Percentiles rank a stretch among this genome's conserved stretches.
These are phyloP conservation scores for Mesocentrotus franciscanus DNA, from an alignment of 53 echinoderm and acorn worm genomes.

Conservation along the genomic window DNA sequence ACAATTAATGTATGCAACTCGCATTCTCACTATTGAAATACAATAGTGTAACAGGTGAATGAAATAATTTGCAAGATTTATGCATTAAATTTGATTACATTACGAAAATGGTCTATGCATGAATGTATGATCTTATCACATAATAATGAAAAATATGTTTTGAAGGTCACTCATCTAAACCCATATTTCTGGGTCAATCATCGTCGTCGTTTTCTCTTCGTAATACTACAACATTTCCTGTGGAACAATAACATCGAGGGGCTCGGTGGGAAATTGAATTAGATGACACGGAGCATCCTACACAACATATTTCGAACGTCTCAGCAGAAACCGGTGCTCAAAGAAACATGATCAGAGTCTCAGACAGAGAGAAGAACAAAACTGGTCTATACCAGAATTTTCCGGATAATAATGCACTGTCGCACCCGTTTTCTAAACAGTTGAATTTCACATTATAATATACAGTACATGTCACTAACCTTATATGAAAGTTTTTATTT, in stretches of 20 bases:
- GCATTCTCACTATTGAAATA: no score
- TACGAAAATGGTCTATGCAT: background rate
- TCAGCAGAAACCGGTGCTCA: background rate
- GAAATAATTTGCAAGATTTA: no score
- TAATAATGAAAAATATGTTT: background rate
- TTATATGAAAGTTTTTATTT: background rate
- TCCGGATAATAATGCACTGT: background rate
- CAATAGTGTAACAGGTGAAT: no score
- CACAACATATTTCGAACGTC: background rate
- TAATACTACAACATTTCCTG: background rate
- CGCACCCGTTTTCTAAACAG: background rate
- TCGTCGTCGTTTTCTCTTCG: background rate
- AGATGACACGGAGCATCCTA: background rate
- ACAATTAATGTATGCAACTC: no score
- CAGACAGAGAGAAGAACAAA: background rate
- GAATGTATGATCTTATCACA: background rate
- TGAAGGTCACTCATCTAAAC: background rate
- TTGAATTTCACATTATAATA: background rate
- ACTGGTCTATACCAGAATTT: background rate
- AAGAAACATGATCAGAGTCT: background rate
- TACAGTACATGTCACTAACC: no score
- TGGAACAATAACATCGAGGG: background rate
- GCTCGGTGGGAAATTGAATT: slow-evolving; percentile 12
- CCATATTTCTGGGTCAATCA: background rate
- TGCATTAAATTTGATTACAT: no score